Conservation (phyloP, 2,888 invertebrate species). For the Drosophila rellima region DNA sequence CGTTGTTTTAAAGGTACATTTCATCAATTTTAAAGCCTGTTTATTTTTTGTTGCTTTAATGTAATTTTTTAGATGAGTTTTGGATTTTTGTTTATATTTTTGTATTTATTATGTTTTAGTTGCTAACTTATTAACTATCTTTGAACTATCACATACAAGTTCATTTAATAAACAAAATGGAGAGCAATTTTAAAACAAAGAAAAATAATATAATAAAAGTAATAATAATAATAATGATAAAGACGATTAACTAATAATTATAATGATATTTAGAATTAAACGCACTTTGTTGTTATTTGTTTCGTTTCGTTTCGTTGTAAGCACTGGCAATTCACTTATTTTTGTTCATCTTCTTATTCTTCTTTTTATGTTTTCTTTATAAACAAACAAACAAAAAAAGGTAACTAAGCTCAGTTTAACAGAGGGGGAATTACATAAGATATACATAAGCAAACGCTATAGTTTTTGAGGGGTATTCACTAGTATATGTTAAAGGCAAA, state of each 20-base stretch:
- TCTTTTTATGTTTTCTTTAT: not conserved
- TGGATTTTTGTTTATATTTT: constrained; percentile 21
- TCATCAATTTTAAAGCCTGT: constrained; percentile 40
- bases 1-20: constrained; percentile 23
- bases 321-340: constrained; percentile 20
- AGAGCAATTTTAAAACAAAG: constrained; percentile 27
- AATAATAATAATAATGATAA: constrained; percentile 10
- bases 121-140: constrained; percentile 72
- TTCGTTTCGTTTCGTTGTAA: constrained; percentile 2
- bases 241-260: constrained; percentile 13
- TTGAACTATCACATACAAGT: constrained; percentile 83
- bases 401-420: constrained; percentile 34
- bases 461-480: constrained; percentile 10
- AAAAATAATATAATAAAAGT: constrained; percentile 17
- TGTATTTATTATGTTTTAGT: constrained; percentile 25
- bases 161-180: constrained; percentile 62
- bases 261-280: constrained; percentile 31
- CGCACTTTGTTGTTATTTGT: constrained; percentile 18
- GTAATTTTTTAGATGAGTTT: constrained; percentile 17
- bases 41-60: constrained; percentile 6
- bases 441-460: not conserved
- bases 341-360: constrained; percentile 1
- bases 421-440: constrained; percentile 11
- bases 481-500: not conserved
- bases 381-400: constrained; percentile 24